A percentile compares a stretch with the other conserved stretches of the same genome.
Conservation (phyloP, 2,797 vertebrate genomes). For the Epinephelus coioides region DNA sequence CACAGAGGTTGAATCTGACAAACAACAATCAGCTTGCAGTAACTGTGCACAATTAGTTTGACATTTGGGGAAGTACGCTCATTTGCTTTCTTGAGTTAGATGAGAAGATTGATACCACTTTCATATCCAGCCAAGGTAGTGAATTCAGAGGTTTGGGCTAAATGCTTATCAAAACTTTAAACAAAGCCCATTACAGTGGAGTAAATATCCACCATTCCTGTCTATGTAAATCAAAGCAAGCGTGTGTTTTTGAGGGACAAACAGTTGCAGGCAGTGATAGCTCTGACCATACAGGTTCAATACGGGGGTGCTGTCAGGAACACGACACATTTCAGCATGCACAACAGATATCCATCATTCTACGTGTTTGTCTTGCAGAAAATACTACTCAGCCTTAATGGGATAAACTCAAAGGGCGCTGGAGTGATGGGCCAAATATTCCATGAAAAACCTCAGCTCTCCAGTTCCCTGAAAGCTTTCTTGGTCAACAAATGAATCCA, state of each 20-base stretch:
- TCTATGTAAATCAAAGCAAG: slow-evolving; percentile 60
- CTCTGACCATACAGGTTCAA: slow-evolving; percentile 64
- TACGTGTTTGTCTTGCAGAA: slow-evolving; percentile 65
- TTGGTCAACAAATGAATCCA: slow-evolving; percentile 79
- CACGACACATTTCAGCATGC: slow-evolving; percentile 59
- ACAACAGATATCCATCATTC: slow-evolving; percentile 66
- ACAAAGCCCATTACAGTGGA: slow-evolving; percentile 53
- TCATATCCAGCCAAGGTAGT: slow-evolving; percentile 29
- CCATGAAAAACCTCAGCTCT: slow-evolving; percentile 77
- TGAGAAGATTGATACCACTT: not conserved
- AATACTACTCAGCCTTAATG: slow-evolving; percentile 65
- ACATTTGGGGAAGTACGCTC: slow-evolving; percentile 4
- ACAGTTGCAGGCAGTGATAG: slow-evolving; percentile 46
- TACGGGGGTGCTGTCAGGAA: slow-evolving; percentile 55
- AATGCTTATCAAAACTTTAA: slow-evolving; percentile 68
- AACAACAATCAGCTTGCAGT: slow-evolving; percentile 61
- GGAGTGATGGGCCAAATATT: slow-evolving; percentile 72
- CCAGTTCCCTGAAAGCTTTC: slow-evolving; percentile 76
- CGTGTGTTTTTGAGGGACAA: slow-evolving; percentile 41
- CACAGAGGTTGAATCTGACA: slow-evolving; percentile 61
- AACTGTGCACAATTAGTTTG: slow-evolving; percentile 34
- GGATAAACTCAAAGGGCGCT: slow-evolving; percentile 68
- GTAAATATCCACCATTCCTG: slow-evolving; percentile 73
- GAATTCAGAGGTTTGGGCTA: slow-evolving; percentile 61
- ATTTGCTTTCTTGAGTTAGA: not conserved